Percentiles rank a stretch among this genome's conserved stretches.
These are phyloP conservation scores for Rotaria macrura DNA, from an alignment of 2,888 invertebrate species.

Conservation along the genomic window DNA sequence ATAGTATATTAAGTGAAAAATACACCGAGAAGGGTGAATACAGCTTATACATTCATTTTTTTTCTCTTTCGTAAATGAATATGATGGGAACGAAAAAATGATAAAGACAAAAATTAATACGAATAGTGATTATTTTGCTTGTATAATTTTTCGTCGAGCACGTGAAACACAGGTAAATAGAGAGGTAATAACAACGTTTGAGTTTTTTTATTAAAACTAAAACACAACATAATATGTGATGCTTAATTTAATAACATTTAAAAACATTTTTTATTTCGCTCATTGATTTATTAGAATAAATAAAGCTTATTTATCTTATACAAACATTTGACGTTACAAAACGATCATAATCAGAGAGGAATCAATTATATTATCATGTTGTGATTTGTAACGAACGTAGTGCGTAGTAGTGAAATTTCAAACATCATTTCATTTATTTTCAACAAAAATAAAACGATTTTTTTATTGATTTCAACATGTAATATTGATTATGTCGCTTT, in stretches of 20 bases:
- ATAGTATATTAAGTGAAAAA: not conserved
- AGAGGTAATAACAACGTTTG: not conserved
- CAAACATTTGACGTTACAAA: too few relatives aligned
- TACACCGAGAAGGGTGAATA: not conserved
- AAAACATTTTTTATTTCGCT: too few relatives aligned
- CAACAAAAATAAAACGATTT: too few relatives aligned
- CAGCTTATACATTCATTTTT: not conserved
- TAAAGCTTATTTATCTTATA: too few relatives aligned
- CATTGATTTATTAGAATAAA: too few relatives aligned
- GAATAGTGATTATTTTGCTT: not conserved
- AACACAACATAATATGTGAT: not conserved
- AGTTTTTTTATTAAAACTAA: not conserved
- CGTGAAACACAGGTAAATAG: not conserved
- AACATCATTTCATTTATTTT: too few relatives aligned
- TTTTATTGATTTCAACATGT: too few relatives aligned
- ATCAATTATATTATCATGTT: too few relatives aligned
- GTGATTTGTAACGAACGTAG: too few relatives aligned
- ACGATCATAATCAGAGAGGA: too few relatives aligned
- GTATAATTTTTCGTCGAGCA: not conserved
- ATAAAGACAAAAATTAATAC: not conserved
- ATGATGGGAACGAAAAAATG: not conserved
- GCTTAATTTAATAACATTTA: not conserved
- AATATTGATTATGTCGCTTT: too few relatives aligned
- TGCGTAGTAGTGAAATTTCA: too few relatives aligned
- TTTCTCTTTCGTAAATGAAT: not conserved